These are phyloP conservation scores for Nemopilema nomurai DNA, from an alignment of 30 jellyfish, hydroid and myxozoan genomes.

Conservation along the genomic window DNA sequence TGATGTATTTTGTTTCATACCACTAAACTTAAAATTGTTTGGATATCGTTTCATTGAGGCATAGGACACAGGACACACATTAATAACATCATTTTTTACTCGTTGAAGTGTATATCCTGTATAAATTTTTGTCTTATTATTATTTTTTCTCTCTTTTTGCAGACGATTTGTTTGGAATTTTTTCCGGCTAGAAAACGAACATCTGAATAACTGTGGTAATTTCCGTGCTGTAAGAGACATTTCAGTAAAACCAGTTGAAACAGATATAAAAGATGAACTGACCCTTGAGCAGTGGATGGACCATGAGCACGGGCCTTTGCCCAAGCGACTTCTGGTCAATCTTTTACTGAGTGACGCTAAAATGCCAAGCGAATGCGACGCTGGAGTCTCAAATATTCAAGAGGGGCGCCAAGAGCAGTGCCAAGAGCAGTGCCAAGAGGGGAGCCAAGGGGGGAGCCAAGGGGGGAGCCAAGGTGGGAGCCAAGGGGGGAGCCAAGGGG, in stretches of 20 bases:
- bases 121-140: no score
- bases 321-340: slow-evolving; percentile 70
- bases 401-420: background rate
- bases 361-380: background rate
- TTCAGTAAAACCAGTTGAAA: slow-evolving; percentile 83
- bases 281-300: slow-evolving; percentile 96
- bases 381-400: background rate
- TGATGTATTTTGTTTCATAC: no score
- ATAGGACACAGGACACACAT: no score
- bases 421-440: no score
- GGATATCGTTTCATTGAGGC: background rate
- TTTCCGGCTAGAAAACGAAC: slow-evolving; percentile 98
- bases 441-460: no score
- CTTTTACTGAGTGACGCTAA: slow-evolving; percentile 32
- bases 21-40: no score
- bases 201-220: slow-evolving; percentile 94
- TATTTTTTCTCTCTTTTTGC: background rate
- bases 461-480: background rate
- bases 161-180: slow-evolving; percentile 99
- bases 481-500: no score
- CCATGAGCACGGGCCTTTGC: slow-evolving; percentile 96
- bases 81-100: no score
- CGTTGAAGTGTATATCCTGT: no score
- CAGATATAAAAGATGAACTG: slow-evolving; percentile 64
- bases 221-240: slow-evolving; percentile 98